These are phyloP conservation scores for Xenotilapia longispinis DNA, from an alignment of 2,113 vertebrate genomes.

Conservation along the genomic window DNA sequence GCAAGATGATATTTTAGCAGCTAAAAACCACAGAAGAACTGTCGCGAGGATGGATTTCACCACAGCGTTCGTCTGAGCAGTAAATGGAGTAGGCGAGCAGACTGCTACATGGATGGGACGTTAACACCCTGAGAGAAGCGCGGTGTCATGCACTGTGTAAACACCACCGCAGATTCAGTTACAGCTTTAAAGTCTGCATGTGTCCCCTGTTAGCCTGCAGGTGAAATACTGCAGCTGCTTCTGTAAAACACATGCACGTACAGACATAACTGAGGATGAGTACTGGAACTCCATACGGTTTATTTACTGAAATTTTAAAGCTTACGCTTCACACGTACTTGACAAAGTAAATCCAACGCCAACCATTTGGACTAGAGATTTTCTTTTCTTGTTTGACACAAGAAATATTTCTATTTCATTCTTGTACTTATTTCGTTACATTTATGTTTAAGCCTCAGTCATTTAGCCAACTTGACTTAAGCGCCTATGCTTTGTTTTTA, in stretches of 20 bases:
- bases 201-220: neutral
- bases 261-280: neutral
- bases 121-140: neutral
- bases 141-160: neutral
- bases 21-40: neutral
- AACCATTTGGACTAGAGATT: neutral
- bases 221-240: neutral
- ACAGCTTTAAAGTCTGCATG: neutral
- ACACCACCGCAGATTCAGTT: neutral
- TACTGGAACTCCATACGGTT: neutral
- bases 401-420: neutral
- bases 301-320: neutral
- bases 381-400: neutral
- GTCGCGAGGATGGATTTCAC: slow-evolving; percentile 14
- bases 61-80: slow-evolving; percentile 2
- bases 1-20: neutral
- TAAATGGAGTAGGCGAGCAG: neutral
- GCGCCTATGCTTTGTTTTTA: neutral
- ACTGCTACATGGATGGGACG: neutral
- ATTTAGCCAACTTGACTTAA: neutral
- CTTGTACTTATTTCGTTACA: neutral
- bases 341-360: neutral
- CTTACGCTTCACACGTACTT: neutral
- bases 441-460: neutral
- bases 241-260: neutral